Evolutionary conservation across 2,113 vertebrate genomes (phyloP).

Genomic region (Pelvicachromis taeniatus): DNA sequence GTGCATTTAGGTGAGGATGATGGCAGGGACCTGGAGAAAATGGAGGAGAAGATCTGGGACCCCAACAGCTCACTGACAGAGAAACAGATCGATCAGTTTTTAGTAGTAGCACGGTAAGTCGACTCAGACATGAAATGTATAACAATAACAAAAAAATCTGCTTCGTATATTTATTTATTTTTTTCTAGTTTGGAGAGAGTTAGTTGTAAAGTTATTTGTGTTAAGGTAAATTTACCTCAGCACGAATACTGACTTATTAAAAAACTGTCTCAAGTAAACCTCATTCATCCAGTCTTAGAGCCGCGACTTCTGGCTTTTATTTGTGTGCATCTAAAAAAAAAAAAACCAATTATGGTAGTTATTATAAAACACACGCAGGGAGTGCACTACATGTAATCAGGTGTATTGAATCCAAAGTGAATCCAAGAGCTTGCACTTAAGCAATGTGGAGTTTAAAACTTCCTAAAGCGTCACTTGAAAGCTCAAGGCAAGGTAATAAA

Average conservation of each 20-base stretch:
- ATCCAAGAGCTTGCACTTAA: neutral
- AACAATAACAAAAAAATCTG: neutral
- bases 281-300: neutral
- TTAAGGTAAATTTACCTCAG: neutral
- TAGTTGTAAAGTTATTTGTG: neutral
- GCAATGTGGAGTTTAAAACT: neutral
- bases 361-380: neutral
- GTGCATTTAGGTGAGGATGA: slow-evolving; percentile 82
- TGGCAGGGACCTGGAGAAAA: slow-evolving; percentile 84
- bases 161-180: neutral
- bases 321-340: neutral
- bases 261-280: neutral
- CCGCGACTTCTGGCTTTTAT: neutral
- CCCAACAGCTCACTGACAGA: slow-evolving; percentile 85
- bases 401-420: neutral
- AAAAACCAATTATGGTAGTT: neutral
- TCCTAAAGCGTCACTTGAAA: neutral
- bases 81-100: slow-evolving; percentile 98
- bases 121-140: neutral
- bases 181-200: neutral
- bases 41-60: slow-evolving; percentile 96
- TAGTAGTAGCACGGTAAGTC: slow-evolving; percentile 96
- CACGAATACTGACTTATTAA: neutral
- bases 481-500: neutral
- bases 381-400: neutral